Evolutionary conservation across 2,113 vertebrate genomes (phyloP).

Genomic region (Chionodraco myersi): DNA sequence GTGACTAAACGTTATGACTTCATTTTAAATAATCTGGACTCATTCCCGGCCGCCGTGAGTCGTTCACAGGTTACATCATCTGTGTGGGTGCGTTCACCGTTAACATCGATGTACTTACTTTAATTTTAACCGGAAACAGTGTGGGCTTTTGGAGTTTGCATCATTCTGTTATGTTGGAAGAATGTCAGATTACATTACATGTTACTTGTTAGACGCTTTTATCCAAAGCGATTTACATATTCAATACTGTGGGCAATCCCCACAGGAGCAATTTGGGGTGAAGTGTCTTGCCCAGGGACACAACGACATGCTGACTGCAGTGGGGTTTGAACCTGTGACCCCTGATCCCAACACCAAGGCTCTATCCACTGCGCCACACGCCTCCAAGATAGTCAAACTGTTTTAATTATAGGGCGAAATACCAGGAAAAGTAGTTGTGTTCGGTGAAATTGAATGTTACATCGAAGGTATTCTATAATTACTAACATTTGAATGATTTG

Average conservation of each 20-base stretch:
- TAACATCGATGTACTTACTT: not conserved
- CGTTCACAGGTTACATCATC: constrained; percentile 13
- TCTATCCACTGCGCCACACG: too few species aligned
- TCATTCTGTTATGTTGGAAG: not conserved
- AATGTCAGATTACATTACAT: too few species aligned
- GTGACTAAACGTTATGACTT: constrained; percentile 3
- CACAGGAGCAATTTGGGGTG: too few species aligned
- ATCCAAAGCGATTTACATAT: too few species aligned
- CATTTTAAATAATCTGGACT: not conserved
- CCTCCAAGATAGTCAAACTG: not conserved
- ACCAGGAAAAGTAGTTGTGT: not conserved
- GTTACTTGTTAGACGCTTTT: too few species aligned
- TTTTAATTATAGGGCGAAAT: not conserved
- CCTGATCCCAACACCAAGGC: too few species aligned
- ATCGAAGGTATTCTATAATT: not conserved
- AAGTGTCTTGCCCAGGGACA: too few species aligned
- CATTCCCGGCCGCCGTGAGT: not conserved
- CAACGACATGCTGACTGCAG: too few species aligned
- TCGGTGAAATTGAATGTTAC: not conserved
- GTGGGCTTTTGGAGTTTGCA: not conserved
- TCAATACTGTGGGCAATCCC: too few species aligned
- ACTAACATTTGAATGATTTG: not conserved
- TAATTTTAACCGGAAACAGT: not conserved
- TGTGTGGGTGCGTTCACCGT: not conserved
- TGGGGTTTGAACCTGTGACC: too few species aligned